Percentiles rank a stretch among this genome's conserved stretches.
These are phyloP conservation scores for Amphiprion ocellaris DNA, from an alignment of 2,113 vertebrate genomes.

Conservation along the genomic window DNA sequence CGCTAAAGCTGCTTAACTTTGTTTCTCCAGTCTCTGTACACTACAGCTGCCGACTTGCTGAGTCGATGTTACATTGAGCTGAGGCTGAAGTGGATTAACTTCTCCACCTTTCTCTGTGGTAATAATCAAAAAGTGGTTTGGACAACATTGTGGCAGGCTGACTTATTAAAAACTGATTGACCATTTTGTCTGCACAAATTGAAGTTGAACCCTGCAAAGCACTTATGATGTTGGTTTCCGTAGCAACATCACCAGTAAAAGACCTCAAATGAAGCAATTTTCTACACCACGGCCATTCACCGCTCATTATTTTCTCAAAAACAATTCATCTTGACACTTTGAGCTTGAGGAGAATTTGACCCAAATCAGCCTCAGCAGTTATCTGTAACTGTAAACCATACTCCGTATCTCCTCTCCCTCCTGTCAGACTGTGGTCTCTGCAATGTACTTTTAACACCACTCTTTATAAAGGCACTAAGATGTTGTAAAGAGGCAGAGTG, in stretches of 20 bases:
- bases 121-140: background rate
- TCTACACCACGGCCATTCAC: slow-evolving; percentile 11
- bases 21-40: slow-evolving; percentile 16
- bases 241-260: slow-evolving; percentile 34
- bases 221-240: slow-evolving; percentile 43
- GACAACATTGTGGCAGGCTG: background rate
- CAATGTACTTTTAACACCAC: slow-evolving; percentile 11
- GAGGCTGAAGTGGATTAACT: slow-evolving; percentile 29
- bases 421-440: slow-evolving; percentile 4
- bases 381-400: slow-evolving; percentile 24
- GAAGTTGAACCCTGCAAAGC: background rate
- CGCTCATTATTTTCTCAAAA: slow-evolving; percentile 12
- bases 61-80: slow-evolving; percentile 12
- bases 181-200: background rate
- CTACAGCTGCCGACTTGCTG: slow-evolving; percentile 16
- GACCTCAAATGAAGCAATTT: slow-evolving; percentile 16
- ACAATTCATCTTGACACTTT: background rate
- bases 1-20: slow-evolving; percentile 57
- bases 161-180: slow-evolving; percentile 1
- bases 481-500: slow-evolving; percentile 1
- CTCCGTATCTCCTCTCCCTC: slow-evolving; percentile 3
- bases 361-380: slow-evolving; percentile 28
- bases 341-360: slow-evolving; percentile 11
- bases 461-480: slow-evolving; percentile 2
- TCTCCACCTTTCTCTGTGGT: background rate